Conservation (phyloP, 1,140 invertebrate species). For the Homarus americanus region DNA sequence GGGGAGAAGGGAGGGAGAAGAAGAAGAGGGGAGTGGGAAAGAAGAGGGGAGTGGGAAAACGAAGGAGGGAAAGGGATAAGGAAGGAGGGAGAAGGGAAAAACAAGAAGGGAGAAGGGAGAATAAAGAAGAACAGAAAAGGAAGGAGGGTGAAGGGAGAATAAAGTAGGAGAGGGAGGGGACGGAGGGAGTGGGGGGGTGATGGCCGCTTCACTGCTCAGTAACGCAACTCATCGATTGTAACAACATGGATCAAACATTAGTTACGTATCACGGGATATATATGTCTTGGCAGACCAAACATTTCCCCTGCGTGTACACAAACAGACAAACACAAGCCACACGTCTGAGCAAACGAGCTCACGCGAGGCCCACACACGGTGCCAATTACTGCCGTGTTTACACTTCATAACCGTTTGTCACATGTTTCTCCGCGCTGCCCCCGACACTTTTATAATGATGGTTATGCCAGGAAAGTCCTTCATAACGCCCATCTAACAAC, state of each 20-base stretch:
- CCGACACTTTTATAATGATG: not conserved
- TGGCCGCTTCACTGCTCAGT: too few relatives aligned
- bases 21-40: not conserved
- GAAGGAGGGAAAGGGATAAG: too few relatives aligned
- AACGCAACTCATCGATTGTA: not conserved
- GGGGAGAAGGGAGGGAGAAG: not conserved
- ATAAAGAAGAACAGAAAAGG: not conserved
- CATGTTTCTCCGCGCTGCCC: not conserved
- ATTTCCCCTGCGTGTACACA: not conserved
- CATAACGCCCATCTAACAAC: too few relatives aligned
- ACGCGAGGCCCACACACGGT: not conserved
- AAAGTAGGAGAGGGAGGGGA: not conserved
- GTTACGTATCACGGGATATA: not conserved
- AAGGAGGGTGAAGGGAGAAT: not conserved
- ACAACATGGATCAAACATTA: not conserved
- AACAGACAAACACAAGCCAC: conserved; percentile 8
- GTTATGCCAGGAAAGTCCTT: too few relatives aligned
- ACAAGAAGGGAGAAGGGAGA: not conserved
- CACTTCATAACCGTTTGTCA: conserved; percentile 10
- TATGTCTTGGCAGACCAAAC: not conserved
- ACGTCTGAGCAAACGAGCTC: not conserved
- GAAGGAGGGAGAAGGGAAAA: not conserved
- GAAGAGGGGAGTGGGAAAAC: not conserved
- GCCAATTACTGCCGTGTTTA: not conserved
- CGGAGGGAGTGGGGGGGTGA: not conserved